These are phyloP conservation scores for Sminthurinus signatus DNA, from an alignment of 1,140 invertebrate species.

Conservation along the genomic window DNA sequence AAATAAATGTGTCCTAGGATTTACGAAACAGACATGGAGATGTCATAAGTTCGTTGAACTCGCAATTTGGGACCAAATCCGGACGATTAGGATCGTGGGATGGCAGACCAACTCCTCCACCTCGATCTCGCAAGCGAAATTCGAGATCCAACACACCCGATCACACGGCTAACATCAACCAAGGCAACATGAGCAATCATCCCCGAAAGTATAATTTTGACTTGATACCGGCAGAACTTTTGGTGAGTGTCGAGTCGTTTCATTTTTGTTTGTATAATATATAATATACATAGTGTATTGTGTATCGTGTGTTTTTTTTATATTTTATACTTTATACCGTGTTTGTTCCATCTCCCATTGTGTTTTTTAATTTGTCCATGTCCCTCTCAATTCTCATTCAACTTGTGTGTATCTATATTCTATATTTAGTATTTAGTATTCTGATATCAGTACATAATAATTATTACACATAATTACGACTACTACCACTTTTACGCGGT, in stretches of 20 bases:
- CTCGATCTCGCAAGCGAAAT: conserved; percentile 33
- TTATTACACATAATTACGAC: too few species aligned
- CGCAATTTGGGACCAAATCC: conserved; percentile 40
- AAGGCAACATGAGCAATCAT: conserved; percentile 35
- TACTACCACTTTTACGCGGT: too few species aligned
- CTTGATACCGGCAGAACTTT: background rate
- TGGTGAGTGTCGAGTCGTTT: conserved; percentile 1
- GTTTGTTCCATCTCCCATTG: too few species aligned
- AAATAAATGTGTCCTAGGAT: conserved; percentile 30
- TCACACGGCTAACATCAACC: conserved; percentile 41
- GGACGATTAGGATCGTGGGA: conserved; percentile 31
- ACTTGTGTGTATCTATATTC: too few species aligned
- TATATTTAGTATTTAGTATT: too few species aligned
- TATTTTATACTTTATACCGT: too few species aligned
- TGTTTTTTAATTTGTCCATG: too few species aligned
- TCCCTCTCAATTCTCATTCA: too few species aligned
- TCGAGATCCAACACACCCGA: conserved; percentile 48
- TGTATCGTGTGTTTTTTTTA: too few species aligned
- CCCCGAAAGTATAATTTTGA: conserved; percentile 39
- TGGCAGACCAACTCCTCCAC: conserved; percentile 39
- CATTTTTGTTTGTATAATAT: too few species aligned
- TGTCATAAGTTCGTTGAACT: conserved; percentile 39
- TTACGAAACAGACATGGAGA: conserved; percentile 35
- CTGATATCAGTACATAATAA: too few species aligned
- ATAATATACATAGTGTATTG: too few species aligned